phyloP scores from a whole-genome alignment of 2,888 invertebrate species.

The Beris morrisii region DNA sequence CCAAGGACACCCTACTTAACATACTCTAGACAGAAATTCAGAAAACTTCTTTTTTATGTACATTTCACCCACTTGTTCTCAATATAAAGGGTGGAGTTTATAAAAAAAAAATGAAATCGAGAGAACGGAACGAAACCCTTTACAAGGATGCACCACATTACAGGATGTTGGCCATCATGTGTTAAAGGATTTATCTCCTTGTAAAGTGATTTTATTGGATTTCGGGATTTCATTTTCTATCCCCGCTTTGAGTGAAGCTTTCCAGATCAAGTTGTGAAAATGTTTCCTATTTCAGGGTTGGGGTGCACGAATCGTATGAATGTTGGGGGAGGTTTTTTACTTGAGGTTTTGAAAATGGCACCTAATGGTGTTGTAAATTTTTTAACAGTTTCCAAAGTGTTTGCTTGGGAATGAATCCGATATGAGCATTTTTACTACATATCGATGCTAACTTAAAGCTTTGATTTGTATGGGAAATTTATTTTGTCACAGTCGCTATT shows the following conservation, averaged over 20 bases:
- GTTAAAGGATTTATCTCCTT: conserved; percentile 41
- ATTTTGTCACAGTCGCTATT: too few species aligned
- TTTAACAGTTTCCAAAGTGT: conserved; percentile 35
- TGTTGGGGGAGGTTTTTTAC: conserved; percentile 12
- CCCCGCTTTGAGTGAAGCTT: conserved; percentile 11
- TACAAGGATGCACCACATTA: conserved; percentile 19
- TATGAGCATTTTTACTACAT: not conserved
- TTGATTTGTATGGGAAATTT: too few species aligned
- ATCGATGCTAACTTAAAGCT: too few species aligned
- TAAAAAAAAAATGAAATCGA: not conserved
- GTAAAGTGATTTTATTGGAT: conserved; percentile 43
- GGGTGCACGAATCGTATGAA: not conserved
- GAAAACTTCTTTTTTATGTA: not conserved
- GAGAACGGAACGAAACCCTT: conserved; percentile 6
- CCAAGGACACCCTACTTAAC: conserved; percentile 25
- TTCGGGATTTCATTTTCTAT: conserved; percentile 37
- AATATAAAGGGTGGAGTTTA: conserved; percentile 11
- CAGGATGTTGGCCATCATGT: conserved; percentile 32
- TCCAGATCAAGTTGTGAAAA: conserved; percentile 18
- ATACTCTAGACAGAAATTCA: conserved; percentile 21
- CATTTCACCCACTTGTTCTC: not conserved
- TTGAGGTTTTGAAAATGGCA: conserved; percentile 33
- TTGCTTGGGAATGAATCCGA: conserved; percentile 11
- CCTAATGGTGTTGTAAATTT: conserved; percentile 40
- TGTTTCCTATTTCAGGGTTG: conserved; percentile 4